A percentile compares a stretch with the other conserved stretches of the same genome.
These are phyloP conservation scores for Sipha flava DNA, from an alignment of 1,140 invertebrate species.

Conservation along the genomic window DNA sequence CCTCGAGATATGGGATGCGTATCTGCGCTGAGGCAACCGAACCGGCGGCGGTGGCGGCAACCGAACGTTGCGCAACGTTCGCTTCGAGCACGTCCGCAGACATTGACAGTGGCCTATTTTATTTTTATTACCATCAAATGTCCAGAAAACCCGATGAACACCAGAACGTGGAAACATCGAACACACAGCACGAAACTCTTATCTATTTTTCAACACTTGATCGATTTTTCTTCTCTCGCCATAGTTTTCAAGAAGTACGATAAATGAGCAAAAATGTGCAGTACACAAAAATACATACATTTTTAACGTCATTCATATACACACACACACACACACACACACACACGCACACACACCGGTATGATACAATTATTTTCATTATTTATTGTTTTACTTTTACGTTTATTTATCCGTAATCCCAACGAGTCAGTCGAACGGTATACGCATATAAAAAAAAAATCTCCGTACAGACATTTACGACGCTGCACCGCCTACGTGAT, in stretches of 20 bases:
- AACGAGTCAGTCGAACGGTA: not conserved
- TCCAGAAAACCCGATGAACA: not conserved
- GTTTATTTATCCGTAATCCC: not conserved
- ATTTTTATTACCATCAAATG: not conserved
- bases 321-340: no score
- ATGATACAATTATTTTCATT: no score
- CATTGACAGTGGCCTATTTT: slow-evolving; percentile 31
- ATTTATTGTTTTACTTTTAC: not conserved
- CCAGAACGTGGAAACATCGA: not conserved
- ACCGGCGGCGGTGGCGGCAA: no score
- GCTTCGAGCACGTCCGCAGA: slow-evolving; percentile 16
- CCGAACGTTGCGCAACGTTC: not conserved
- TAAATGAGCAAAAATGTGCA: no score
- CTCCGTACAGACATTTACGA: not conserved
- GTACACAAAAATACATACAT: no score
- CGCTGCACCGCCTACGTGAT: slow-evolving; percentile 16
- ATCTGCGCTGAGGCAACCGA: not conserved
- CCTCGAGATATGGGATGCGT: not conserved
- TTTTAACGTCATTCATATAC: no score
- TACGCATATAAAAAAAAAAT: not conserved
- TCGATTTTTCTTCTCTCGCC: no score
- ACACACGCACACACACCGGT: no score
- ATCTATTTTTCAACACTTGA: no score
- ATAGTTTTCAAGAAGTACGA: no score
- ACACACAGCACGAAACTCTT: no score